Conservation (phyloP, 2,113 vertebrate species). For the Urocynchramus pylzowi region DNA sequence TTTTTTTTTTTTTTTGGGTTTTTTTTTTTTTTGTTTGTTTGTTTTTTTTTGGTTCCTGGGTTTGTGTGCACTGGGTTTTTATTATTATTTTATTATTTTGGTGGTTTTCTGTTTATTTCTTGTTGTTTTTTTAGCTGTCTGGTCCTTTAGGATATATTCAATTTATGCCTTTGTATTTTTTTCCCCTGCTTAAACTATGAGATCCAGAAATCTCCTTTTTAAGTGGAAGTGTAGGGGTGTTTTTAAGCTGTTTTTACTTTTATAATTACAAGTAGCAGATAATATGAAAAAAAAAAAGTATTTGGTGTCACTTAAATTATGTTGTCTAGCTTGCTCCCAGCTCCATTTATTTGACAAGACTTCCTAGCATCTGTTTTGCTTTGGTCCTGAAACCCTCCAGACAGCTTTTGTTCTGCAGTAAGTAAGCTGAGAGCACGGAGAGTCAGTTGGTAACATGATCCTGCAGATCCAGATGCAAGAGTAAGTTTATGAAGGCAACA, state of each 20-base stretch:
- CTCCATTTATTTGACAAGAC: background rate
- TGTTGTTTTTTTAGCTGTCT: background rate
- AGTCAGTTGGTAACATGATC: background rate
- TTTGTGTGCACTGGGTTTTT: rapidly evolving
- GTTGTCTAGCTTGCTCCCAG: background rate
- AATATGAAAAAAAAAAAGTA: background rate
- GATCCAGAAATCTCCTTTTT: background rate
- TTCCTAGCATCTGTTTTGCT: background rate
- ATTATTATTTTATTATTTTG: background rate
- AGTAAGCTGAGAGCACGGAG: rapidly evolving
- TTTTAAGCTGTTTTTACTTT: background rate
- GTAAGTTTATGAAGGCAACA: background rate
- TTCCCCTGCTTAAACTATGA: rapidly evolving
- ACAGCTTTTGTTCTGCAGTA: background rate
- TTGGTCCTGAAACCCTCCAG: background rate
- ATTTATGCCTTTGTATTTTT: background rate
- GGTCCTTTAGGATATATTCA: background rate
- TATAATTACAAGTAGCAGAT: background rate
- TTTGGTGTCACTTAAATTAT: background rate
- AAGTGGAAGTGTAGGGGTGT: background rate
- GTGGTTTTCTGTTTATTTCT: background rate
- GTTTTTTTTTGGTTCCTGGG: background rate
- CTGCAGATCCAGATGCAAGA: background rate
- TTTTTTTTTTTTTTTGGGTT: no score
- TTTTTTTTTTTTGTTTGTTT: background rate